Base-by-base conservation (phyloP, 2,888 invertebrate genomes). In the Caenorhabditis macrosperma region DNA sequence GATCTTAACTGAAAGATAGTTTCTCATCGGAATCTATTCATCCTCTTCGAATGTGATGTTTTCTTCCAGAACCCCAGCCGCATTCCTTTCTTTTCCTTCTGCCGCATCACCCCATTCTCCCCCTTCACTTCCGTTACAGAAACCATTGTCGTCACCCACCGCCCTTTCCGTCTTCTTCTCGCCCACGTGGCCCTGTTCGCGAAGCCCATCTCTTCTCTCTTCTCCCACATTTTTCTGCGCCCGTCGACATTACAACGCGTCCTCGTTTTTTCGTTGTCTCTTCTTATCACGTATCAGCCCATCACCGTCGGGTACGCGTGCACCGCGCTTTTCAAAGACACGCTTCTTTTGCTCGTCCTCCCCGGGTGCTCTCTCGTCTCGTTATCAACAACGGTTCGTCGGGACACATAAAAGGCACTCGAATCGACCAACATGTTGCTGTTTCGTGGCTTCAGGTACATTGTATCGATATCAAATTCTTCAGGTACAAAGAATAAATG, bases 281-380 rank as follows among this genome's bases (percentile, higher is more conserved):
- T 48, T 63, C 22, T 63, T 26, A 63, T 50, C 63, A 63, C 48
- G 17, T 60, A 60, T 60, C 60, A 57, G 24, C 57, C 38, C 57
- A 57, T 57, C 55, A 55, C 15, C 26, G 9, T 6, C 54, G 55
- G 67, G 68, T 68, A 50, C 68, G 60, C 50, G n/a, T 38, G 68
- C 59, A 68, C 68, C 68, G 28, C 20, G 26, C 1, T 9, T 46
- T 26, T 28, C 38, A 5, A 38, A 38, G 38, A 38, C 26, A 12
- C 52, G 28, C 28, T 28, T 26, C 28, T 9, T 30, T 33, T 66
- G 66, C 66, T 66, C 66, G 66, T 66, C 54, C 66, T 54, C 20
- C 28, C 50, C 26, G 44, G 20, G 66, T 66, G 52, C 66, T 66
- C 17, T 63, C 24, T 24, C 28, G 17, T 28, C 35, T 10, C 22